phyloP scores from a whole-genome alignment of 2,113 vertebrate species.

The Pelecanus crispus region DNA sequence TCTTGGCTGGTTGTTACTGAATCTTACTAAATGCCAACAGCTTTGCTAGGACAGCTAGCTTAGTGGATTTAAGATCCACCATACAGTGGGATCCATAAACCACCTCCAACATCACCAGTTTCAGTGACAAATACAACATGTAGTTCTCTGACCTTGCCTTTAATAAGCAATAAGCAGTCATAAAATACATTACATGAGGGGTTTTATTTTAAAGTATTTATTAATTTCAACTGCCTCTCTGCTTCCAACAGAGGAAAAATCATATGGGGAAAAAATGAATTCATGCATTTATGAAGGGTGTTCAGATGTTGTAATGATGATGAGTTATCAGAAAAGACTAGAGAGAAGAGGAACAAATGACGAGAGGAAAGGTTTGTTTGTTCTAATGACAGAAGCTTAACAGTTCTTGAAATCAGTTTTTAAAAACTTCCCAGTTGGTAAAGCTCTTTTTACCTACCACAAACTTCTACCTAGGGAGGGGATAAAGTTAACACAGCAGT shows the following conservation, averaged over 20 bases:
- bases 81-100: background rate
- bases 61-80: background rate
- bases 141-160: background rate
- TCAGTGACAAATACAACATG: background rate
- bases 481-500: background rate
- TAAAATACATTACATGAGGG: no score
- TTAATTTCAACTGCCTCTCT: background rate
- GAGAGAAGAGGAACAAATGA: background rate
- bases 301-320: background rate
- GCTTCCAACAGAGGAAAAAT: background rate
- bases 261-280: background rate
- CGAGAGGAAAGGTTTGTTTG: background rate
- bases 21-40: background rate
- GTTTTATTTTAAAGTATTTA: no score
- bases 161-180: background rate
- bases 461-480: background rate
- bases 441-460: background rate
- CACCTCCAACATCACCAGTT: background rate
- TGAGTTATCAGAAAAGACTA: background rate
- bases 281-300: background rate
- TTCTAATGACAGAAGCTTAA: background rate
- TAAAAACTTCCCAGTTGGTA: rapidly evolving
- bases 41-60: background rate
- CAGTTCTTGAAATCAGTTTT: background rate
- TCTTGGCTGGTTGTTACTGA: background rate